Evolutionary conservation across 2,113 vertebrate genomes (phyloP).

Genomic region (Irena cyanogastra): DNA sequence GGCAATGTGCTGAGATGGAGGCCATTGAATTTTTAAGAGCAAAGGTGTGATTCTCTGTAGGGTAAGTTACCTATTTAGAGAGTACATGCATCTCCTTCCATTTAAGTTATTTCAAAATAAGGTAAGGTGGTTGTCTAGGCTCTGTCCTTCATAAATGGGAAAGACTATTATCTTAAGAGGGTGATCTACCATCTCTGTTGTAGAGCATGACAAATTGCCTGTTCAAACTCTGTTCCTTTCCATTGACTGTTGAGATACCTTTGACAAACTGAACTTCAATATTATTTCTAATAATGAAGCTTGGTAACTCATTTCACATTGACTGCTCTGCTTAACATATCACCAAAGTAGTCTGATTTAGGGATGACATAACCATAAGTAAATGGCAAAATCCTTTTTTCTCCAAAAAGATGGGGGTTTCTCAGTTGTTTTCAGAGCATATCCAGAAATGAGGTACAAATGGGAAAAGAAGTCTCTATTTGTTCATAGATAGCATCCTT

Average conservation of each 20-base stretch:
- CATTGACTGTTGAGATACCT: background rate
- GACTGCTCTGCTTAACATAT: background rate
- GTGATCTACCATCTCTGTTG: background rate
- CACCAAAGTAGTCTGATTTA: background rate
- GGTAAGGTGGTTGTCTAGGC: background rate
- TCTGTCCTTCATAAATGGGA: background rate
- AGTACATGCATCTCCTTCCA: background rate
- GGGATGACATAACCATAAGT: background rate
- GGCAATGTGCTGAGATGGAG: background rate
- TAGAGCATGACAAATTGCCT: background rate
- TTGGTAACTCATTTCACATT: background rate
- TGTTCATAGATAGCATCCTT: background rate
- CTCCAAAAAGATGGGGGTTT: background rate
- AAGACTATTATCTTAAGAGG: background rate
- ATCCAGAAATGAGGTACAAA: background rate
- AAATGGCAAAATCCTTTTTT: background rate
- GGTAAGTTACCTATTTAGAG: background rate
- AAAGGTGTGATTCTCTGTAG: background rate
- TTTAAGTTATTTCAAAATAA: background rate
- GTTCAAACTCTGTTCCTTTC: background rate
- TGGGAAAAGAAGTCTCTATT: background rate
- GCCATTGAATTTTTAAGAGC: background rate
- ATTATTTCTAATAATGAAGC: background rate
- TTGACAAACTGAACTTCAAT: background rate
- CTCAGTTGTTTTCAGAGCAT: background rate